Evolutionary conservation across 2,113 vertebrate species (phyloP), one percentile per base, ranked within the genome.

Genomic region (Tragulus kanchil): DNA sequence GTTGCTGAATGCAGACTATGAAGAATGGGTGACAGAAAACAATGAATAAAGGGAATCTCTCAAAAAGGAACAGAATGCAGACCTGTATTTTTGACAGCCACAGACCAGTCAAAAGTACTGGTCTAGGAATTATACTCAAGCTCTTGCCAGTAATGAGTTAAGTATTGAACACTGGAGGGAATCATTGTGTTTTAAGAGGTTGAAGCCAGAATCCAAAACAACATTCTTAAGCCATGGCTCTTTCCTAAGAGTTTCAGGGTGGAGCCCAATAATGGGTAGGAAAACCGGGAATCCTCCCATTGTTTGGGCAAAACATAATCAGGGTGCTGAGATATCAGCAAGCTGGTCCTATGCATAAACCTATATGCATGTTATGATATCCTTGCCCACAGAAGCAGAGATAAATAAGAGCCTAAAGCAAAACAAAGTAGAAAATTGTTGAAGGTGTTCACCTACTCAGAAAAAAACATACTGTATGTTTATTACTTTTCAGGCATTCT

Each of bases 121-220:
- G 25, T 65, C 54, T 45, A 67, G 16, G 50, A 84, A 58, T 12
- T 71, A 19, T 15, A 90, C 28, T 89, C 64, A 62, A 69, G 65
- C 6, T 77, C 59, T 93, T 64, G 59, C 26, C 90, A 92, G 54
- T 45, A 94, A 54, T 21, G 31, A 52, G 8, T 3, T 62, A 54
- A 85, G 64, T 52, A 36, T n/a, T 89, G 50, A 83, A 95, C 79
- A 58, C 89, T 89, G 95, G 78, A 89, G 78, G 92, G 45, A 96
- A 73, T 54, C 78, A 85, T 94, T 94, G 85, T 93, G 92, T 91
- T 91, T 19, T 50, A 65, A 89, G 69, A 90, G 23, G 9, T 23
- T 26, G 42, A 85, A 10, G 62, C 36, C 9, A 31, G 90, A 79
- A 42, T n/a, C 17, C 7, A 9, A 56, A 48, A n/a, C 17, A 50